Percentiles rank a stretch among this genome's conserved stretches.
Evolutionary conservation across 2,113 vertebrate species (phyloP).

Genomic region (Prinia subflava): DNA sequence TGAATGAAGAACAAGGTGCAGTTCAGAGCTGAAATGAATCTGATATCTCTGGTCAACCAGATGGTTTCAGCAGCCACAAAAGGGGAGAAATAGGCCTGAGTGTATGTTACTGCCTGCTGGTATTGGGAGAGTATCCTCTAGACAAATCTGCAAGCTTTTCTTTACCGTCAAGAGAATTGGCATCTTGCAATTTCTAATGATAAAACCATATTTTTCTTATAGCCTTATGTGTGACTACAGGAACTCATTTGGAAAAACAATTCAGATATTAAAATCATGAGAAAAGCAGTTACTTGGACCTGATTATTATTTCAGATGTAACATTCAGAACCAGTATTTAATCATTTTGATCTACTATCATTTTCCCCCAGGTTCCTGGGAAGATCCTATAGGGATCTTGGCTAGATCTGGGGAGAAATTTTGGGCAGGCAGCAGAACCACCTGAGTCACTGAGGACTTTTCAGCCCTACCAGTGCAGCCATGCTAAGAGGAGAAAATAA

Average conservation of each 20-base stretch:
- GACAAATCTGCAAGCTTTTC: not conserved
- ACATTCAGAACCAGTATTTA: not conserved
- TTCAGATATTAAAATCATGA: not conserved
- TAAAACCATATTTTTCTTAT: not conserved
- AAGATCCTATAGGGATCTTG: not conserved
- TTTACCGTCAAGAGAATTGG: not conserved
- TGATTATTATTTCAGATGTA: not conserved
- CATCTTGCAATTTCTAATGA: not conserved
- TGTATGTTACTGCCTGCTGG: not conserved
- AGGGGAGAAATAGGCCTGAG: not conserved
- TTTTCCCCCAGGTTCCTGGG: not conserved
- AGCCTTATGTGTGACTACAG: accelerated
- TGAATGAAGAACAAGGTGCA: not conserved
- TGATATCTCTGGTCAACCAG: not conserved
- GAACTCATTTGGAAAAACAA: not conserved
- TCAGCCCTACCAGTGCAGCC: not conserved
- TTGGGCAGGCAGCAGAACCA: not conserved
- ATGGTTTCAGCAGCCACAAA: not conserved
- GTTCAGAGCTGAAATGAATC: not conserved
- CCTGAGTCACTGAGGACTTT: not conserved
- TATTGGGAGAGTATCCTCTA: not conserved
- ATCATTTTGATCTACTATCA: not conserved
- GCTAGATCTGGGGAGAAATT: not conserved
- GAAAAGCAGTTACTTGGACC: not conserved
- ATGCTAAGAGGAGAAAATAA: not conserved